Conservation (phyloP, 2,113 vertebrate genomes). For the Penelope pileata region DNA sequence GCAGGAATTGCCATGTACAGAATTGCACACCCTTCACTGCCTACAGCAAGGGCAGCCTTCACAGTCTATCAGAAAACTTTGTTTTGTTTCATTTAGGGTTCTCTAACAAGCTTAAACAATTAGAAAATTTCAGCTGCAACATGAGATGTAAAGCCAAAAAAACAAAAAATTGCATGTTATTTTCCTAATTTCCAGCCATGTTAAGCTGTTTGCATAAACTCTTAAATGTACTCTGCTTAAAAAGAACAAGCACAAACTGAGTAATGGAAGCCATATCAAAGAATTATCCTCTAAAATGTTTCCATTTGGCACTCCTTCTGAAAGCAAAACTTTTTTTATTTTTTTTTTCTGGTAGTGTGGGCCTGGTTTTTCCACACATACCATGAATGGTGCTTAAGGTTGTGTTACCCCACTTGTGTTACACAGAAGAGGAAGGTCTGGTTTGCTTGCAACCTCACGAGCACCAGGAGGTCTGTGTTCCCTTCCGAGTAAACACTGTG, state of each 20-base stretch:
- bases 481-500: fast-evolving
- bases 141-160: not conserved
- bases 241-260: not conserved
- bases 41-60: not conserved
- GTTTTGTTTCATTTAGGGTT: not conserved
- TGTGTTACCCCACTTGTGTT: not conserved
- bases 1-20: not conserved
- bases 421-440: not conserved
- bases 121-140: not conserved
- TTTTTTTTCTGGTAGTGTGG: not conserved
- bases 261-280: not conserved
- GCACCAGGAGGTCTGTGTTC: not conserved
- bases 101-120: not conserved
- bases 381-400: conserved; percentile 3
- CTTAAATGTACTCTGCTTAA: not conserved
- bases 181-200: not conserved
- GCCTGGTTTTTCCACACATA: not conserved
- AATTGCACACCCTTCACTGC: not conserved
- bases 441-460: not conserved
- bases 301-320: not conserved
- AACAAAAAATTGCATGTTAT: not conserved
- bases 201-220: not conserved
- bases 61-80: not conserved
- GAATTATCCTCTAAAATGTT: not conserved
- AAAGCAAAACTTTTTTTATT: conserved; percentile 11